phyloP scores from a whole-genome alignment of 1,140 invertebrate species.

The Drosophila tani region DNA sequence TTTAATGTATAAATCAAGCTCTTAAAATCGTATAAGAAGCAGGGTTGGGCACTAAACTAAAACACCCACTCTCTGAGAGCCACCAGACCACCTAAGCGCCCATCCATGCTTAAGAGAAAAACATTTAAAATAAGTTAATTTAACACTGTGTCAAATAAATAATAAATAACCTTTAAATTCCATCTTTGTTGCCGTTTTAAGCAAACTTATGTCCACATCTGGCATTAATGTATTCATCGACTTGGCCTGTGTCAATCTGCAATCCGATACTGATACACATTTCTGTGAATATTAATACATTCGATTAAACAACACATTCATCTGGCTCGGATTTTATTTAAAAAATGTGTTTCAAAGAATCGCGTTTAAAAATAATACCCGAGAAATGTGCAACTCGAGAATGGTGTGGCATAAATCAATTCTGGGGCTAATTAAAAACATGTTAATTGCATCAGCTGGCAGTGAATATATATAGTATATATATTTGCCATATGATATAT shows the following conservation, averaged over 20 bases:
- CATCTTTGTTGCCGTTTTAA: not conserved
- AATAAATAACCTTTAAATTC: not conserved
- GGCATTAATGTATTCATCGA: slow-evolving; percentile 11
- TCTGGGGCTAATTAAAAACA: slow-evolving; percentile 69
- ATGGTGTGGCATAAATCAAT: slow-evolving; percentile 71
- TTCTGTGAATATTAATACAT: slow-evolving; percentile 24
- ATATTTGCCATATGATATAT: slow-evolving; percentile 2
- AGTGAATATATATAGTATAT: slow-evolving; percentile 45
- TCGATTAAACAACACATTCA: slow-evolving; percentile 36
- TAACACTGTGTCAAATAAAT: not conserved
- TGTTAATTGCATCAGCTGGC: slow-evolving; percentile 60
- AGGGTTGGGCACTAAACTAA: no score
- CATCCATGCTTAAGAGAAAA: not conserved
- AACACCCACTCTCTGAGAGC: no score
- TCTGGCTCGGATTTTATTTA: slow-evolving; percentile 54
- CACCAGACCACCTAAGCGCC: not conserved
- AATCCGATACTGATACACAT: slow-evolving; percentile 22
- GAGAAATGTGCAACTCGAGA: slow-evolving; percentile 53
- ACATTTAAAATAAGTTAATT: not conserved
- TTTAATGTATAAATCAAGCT: no score
- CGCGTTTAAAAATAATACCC: slow-evolving; percentile 61
- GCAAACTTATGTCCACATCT: not conserved
- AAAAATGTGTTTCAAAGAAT: slow-evolving; percentile 26
- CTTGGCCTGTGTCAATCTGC: slow-evolving; percentile 1
- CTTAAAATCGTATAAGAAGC: no score